A percentile compares a stretch with the other conserved stretches of the same genome.
phyloP scores from a whole-genome alignment of 2,797 vertebrate genomes.

The Dryobates pubescens region DNA sequence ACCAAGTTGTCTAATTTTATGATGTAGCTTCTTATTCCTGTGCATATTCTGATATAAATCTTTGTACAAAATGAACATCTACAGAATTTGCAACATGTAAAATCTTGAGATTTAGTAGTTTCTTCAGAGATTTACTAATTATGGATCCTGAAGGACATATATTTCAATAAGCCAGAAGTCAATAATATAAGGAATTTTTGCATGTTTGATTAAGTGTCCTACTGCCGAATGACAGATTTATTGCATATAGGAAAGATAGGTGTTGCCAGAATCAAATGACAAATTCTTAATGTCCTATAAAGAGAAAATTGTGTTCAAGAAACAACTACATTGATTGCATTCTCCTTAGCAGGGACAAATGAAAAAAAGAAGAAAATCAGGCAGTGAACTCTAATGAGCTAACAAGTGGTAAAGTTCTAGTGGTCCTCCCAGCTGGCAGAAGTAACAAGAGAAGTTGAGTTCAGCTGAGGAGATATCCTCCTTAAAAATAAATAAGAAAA shows the following conservation, averaged over 20 bases:
- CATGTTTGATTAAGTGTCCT: background rate
- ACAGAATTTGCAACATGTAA: background rate
- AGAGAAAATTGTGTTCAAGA: background rate
- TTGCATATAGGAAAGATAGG: background rate
- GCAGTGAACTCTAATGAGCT: background rate
- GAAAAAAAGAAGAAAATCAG: background rate
- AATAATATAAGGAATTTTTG: background rate
- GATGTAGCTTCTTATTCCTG: background rate
- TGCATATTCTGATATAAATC: constrained; percentile 13
- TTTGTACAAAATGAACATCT: constrained; percentile 25
- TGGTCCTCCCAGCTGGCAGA: background rate
- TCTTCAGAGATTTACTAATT: background rate
- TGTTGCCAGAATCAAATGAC: background rate
- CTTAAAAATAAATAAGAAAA: background rate
- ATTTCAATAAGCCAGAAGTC: background rate
- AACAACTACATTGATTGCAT: background rate
- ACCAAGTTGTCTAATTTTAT: background rate
- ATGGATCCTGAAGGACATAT: background rate
- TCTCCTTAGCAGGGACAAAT: background rate
- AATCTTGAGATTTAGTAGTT: background rate
- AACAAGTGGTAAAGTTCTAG: background rate
- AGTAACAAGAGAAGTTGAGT: background rate
- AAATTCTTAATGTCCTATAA: background rate
- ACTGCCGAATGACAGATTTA: background rate
- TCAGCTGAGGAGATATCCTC: background rate